phyloP scores from a whole-genome alignment of 2,797 vertebrate species.

The Sebastes cheni region DNA sequence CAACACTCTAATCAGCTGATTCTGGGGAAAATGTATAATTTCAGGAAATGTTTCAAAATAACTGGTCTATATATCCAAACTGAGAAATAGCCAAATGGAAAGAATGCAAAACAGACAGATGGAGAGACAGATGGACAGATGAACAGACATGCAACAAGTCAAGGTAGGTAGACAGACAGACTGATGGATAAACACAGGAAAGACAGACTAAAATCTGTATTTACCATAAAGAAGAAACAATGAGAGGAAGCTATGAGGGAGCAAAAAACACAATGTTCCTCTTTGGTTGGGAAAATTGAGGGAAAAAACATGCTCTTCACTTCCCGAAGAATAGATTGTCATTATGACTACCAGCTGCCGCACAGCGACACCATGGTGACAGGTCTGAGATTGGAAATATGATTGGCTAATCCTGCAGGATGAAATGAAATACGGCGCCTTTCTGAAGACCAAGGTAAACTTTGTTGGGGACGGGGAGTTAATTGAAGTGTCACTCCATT shows the following conservation, averaged over 20 bases:
- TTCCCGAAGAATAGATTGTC: constrained; percentile 61
- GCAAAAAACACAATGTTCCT: constrained; percentile 22
- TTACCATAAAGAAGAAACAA: background rate
- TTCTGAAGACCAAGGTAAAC: constrained; percentile 76
- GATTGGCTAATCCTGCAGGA: constrained; percentile 78
- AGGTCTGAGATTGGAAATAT: constrained; percentile 79
- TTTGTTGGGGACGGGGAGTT: constrained; percentile 75
- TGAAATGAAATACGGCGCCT: constrained; percentile 65
- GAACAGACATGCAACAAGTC: background rate
- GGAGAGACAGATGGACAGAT: background rate
- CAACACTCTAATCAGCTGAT: too few species aligned
- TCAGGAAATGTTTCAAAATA: constrained; percentile 9
- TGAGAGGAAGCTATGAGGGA: background rate
- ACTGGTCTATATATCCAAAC: background rate
- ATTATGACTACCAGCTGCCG: constrained; percentile 59
- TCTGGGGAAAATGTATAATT: background rate
- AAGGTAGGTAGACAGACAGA: background rate
- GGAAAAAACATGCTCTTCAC: constrained; percentile 37
- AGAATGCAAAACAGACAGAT: background rate
- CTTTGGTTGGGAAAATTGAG: constrained; percentile 37
- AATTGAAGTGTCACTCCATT: constrained; percentile 82
- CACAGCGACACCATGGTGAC: constrained; percentile 65
- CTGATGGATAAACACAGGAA: constrained; percentile 1
- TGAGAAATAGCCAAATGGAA: background rate
- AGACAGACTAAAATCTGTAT: background rate